Base-by-base conservation (phyloP, 1,140 invertebrate genomes). In the Lepeophtheirus salmonis region DNA sequence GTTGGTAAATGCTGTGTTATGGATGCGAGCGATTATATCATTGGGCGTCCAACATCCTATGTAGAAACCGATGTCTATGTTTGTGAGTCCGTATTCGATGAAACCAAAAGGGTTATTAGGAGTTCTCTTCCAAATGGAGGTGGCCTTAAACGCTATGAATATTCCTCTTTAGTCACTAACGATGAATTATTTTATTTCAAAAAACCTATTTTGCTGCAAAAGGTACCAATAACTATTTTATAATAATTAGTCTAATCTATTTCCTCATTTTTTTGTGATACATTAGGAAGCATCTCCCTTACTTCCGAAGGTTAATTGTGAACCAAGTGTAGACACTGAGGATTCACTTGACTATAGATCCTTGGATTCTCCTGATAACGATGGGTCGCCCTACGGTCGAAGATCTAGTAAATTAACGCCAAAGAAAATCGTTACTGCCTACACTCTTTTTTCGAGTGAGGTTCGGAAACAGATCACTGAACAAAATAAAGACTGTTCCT, bases 361-460 rank as follows among this genome's bases (percentile, higher is more conserved):
- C 41, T 77, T 83, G 18, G 80, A 79, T 64, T 83, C 83, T 22
- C 74, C 76, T 62, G 64, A 65, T 48, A 82, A 83, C 57, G 72
- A 78, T 55, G 22, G 23, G 53, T 55, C 30, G 2, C 20, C 53
- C 53, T 16, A 23, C 23, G 6, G 10, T 16, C 18, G 48, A 49
- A 56, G 54, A 24, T n/a, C n/a, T 6, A 25, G 48, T 18, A n/a
- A 74, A 74, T 62, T 73, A 68, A 76, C 76, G 64, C 80, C 80
- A 64, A 85, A 85, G 72, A 90, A 90, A 77, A 77, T 92, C 64
- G 86, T 96, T 62, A 95, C 90, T 66, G 94, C 94, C 12, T 99
- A 98, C 74, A 97, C 98, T 68, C 78, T 98, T 21, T 99, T 96
- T 76, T 95, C 95, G 14, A 86, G 90, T 70, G 95, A 98, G 75